Conservation (phyloP, 2,888 invertebrate genomes). For the Ligdia adustata region DNA sequence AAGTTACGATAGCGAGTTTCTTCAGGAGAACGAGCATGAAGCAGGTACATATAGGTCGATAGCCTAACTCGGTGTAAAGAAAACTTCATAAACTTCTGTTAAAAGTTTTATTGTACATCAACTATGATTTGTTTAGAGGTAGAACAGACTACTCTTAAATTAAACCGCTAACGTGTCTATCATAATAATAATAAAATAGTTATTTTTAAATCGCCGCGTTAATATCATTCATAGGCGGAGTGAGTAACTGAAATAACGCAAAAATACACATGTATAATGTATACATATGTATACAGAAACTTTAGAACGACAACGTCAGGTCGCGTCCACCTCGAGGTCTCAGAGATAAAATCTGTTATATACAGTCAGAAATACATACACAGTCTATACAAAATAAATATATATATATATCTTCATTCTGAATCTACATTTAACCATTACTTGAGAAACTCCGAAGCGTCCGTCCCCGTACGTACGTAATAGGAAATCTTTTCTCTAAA, state of each 20-base stretch:
- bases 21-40: too few relatives aligned
- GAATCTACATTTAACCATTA: slow-evolving; percentile 18
- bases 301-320: slow-evolving; percentile 2
- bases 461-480: slow-evolving; percentile 21
- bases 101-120: slow-evolving; percentile 83
- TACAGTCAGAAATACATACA: slow-evolving; percentile 17
- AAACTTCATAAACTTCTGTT: slow-evolving; percentile 63
- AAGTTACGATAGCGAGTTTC: too few relatives aligned
- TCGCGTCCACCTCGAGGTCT: slow-evolving; percentile 42
- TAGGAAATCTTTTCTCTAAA: neutral
- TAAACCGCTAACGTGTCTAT: slow-evolving; percentile 76
- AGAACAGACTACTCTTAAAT: slow-evolving; percentile 82
- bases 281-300: slow-evolving; percentile 22
- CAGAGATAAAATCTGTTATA: slow-evolving; percentile 17
- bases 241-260: slow-evolving; percentile 59
- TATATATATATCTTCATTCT: slow-evolving; percentile 28
- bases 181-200: slow-evolving; percentile 66
- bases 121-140: slow-evolving; percentile 83
- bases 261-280: slow-evolving; percentile 37
- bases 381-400: slow-evolving; percentile 34
- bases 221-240: slow-evolving; percentile 79
- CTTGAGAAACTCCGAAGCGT: slow-evolving; percentile 19
- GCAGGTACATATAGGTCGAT: too few relatives aligned
- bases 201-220: slow-evolving; percentile 65
- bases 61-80: too few relatives aligned